These are phyloP conservation scores for Drosophila mettleri DNA, from an alignment of 2,888 invertebrate species.

Conservation along the genomic window DNA sequence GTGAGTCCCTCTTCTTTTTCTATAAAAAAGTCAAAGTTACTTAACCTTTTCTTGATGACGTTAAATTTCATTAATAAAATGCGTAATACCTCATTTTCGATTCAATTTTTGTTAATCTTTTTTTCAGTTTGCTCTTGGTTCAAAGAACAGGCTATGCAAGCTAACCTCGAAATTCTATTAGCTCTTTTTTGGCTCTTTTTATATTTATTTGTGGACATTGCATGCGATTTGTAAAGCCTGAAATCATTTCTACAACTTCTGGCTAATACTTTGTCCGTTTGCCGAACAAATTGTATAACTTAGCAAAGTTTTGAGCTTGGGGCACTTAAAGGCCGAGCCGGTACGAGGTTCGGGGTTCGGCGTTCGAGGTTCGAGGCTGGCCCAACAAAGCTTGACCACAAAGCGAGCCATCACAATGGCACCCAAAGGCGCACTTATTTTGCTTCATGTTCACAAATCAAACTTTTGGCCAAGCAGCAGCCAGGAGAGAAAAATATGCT, in stretches of 20 bases:
- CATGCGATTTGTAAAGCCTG: constrained; percentile 39
- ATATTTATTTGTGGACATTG: constrained; percentile 21
- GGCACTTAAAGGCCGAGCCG: constrained; percentile 49
- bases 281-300: constrained; percentile 59
- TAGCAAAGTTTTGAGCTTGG: constrained; percentile 61
- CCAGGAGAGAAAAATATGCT: constrained; percentile 9
- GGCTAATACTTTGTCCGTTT: constrained; percentile 73
- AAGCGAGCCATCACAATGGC: constrained; percentile 66
- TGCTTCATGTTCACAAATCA: constrained; percentile 72
- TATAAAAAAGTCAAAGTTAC: not conserved
- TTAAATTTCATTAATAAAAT: constrained; percentile 15
- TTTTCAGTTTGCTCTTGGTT: constrained; percentile 23
- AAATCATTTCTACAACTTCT: constrained; percentile 61
- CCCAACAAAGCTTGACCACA: constrained; percentile 74
- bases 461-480: constrained; percentile 55
- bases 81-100: constrained; percentile 20
- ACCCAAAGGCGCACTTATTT: constrained; percentile 77
- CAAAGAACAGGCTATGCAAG: constrained; percentile 25
- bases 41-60: not conserved
- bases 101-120: constrained; percentile 29
- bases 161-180: constrained; percentile 26
- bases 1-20: no score
- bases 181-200: constrained; percentile 26
- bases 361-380: constrained; percentile 15
- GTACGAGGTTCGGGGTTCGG: no score